Percentiles rank a stretch among this genome's conserved stretches.
phyloP scores from a whole-genome alignment of 2,113 vertebrate species.

The human (Homo sapiens) region DNA sequence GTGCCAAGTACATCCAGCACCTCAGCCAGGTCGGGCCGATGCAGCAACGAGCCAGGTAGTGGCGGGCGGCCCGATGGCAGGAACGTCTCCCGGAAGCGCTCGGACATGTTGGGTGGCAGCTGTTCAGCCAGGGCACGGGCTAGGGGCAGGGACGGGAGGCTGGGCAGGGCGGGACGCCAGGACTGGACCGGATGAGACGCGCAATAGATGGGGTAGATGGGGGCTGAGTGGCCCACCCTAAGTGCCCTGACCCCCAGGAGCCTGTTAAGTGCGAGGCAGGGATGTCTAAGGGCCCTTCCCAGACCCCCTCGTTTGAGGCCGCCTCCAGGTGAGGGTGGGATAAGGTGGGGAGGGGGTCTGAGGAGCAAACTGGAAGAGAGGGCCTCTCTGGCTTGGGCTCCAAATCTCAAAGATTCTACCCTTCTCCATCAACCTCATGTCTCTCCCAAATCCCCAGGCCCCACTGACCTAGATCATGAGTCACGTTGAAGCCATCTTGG shows the following conservation, averaged over 20 bases:
- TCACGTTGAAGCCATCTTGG: slow-evolving; percentile 95
- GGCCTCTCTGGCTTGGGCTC: not conserved
- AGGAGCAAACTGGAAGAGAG: slow-evolving; percentile 15
- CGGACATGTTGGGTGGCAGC: slow-evolving; percentile 87
- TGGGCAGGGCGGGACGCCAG: not conserved
- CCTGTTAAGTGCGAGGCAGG: not conserved
- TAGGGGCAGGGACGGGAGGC: slow-evolving; percentile 69
- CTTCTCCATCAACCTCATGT: not conserved
- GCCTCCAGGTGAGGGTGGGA: not conserved
- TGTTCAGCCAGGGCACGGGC: slow-evolving; percentile 90
- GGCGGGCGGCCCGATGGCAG: slow-evolving; percentile 87
- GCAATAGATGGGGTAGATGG: not conserved
- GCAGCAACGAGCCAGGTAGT: slow-evolving; percentile 86
- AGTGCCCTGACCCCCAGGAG: not conserved
- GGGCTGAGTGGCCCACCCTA: not conserved
- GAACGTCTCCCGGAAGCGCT: slow-evolving; percentile 90
- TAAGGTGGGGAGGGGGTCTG: not conserved
- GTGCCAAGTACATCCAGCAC: slow-evolving; percentile 89
- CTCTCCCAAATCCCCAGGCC: not conserved
- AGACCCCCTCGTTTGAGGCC: not conserved
- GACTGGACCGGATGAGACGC: not conserved
- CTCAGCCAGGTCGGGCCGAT: slow-evolving; percentile 89
- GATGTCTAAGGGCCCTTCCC: not conserved
- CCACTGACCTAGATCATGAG: slow-evolving; percentile 94
- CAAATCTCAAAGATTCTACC: slow-evolving; percentile 1